These are phyloP conservation scores for Chaetops frenatus DNA, from an alignment of 2,113 vertebrate genomes.

Conservation along the genomic window DNA sequence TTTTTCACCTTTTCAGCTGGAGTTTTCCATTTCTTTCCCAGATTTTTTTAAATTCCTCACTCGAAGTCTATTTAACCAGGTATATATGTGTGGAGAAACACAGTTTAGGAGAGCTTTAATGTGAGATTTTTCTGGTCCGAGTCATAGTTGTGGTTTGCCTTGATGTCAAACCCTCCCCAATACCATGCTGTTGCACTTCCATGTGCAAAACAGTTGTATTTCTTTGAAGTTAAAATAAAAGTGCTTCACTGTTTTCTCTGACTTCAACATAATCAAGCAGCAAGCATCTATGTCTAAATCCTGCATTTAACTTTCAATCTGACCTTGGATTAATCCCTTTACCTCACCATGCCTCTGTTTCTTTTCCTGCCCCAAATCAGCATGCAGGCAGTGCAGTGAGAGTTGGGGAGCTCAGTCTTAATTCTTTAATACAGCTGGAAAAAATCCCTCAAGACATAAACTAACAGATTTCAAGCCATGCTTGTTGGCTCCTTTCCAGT, in stretches of 20 bases:
- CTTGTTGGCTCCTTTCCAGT: slow-evolving; percentile 43
- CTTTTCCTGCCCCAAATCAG: slow-evolving; percentile 38
- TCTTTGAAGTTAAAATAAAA: slow-evolving; percentile 52
- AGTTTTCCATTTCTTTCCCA: not conserved
- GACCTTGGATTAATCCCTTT: slow-evolving; percentile 52
- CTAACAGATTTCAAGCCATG: slow-evolving; percentile 51
- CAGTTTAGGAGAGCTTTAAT: not conserved
- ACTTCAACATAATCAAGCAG: slow-evolving; percentile 20
- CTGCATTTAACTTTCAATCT: slow-evolving; percentile 20
- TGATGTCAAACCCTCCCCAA: not conserved
- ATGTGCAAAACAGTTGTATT: slow-evolving; percentile 24
- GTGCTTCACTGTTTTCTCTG: slow-evolving; percentile 28
- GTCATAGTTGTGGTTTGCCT: slow-evolving; percentile 26
- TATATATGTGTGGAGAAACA: not conserved
- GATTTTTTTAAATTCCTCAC: not conserved
- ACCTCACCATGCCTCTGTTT: slow-evolving; percentile 47
- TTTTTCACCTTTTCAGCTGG: not conserved
- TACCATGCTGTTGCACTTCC: slow-evolving; percentile 13
- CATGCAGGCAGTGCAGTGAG: slow-evolving; percentile 10
- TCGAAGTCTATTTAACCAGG: not conserved
- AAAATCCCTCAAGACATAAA: slow-evolving; percentile 48
- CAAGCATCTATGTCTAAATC: not conserved
- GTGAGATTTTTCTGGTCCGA: not conserved
- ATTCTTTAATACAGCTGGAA: slow-evolving; percentile 60
- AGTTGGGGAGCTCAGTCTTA: slow-evolving; percentile 20